Percentiles rank a stretch among this genome's conserved stretches.
Evolutionary conservation across 2,888 invertebrate species (phyloP).

Genomic region (Amphipoea lucens): DNA sequence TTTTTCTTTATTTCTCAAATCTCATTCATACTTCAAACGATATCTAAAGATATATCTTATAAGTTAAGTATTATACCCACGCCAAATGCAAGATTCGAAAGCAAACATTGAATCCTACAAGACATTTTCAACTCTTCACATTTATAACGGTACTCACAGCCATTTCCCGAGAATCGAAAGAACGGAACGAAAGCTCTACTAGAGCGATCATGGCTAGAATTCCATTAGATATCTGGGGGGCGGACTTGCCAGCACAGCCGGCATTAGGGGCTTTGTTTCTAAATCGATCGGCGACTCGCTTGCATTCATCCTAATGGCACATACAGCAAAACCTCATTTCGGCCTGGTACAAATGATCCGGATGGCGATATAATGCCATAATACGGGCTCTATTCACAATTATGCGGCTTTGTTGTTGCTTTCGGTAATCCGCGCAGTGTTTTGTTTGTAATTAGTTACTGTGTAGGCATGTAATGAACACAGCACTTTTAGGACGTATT

Average conservation of each 20-base stretch:
- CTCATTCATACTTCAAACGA: background rate
- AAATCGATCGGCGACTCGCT: constrained; percentile 62
- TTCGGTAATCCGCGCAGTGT: constrained; percentile 22
- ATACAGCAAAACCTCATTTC: constrained; percentile 59
- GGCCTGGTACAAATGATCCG: constrained; percentile 55
- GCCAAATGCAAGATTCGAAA: constrained; percentile 3
- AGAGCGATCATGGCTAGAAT: constrained; percentile 60
- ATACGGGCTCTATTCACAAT: constrained; percentile 42
- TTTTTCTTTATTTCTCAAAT: background rate
- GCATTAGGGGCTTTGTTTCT: constrained; percentile 69
- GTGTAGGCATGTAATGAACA: background rate
- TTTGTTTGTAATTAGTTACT: constrained; percentile 31
- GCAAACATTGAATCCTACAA: constrained; percentile 11
- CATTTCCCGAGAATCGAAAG: constrained; percentile 33
- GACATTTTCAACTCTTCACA: constrained; percentile 18
- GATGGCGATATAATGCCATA: constrained; percentile 45
- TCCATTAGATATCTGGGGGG: constrained; percentile 58
- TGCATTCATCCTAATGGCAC: constrained; percentile 66
- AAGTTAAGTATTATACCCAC: background rate
- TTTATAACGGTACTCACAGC: constrained; percentile 38
- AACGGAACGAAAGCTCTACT: constrained; percentile 50
- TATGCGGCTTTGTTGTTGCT: constrained; percentile 39
- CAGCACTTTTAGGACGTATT: constrained; percentile 3
- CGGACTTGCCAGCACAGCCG: constrained; percentile 57
- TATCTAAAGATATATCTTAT: background rate